phyloP scores from a whole-genome alignment of 2,888 invertebrate genomes.

The Protophormia terraenovae region DNA sequence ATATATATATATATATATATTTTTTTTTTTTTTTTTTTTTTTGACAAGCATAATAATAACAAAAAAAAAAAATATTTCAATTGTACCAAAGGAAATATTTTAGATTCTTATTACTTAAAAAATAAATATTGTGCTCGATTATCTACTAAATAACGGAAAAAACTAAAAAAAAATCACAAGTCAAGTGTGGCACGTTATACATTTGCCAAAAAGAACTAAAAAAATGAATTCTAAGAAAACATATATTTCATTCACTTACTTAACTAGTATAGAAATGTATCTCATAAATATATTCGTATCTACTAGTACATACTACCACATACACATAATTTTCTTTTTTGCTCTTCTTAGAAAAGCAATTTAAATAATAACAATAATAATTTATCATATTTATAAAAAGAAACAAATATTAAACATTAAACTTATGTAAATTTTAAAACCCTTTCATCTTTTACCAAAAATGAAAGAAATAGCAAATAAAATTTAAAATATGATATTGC shows the following conservation, averaged over 20 bases:
- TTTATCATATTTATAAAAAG: conserved; percentile 5
- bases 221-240: conserved; percentile 24
- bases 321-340: not conserved
- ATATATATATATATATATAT: too few relatives aligned
- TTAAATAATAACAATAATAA: conserved; percentile 15
- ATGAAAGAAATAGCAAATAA: not conserved
- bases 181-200: not conserved
- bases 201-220: conserved; percentile 19
- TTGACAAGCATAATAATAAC: not conserved
- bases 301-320: not conserved
- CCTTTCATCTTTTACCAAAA: not conserved
- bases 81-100: conserved; percentile 26
- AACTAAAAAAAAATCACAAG: not conserved
- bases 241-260: conserved; percentile 18
- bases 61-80: not conserved
- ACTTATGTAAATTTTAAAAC: not conserved
- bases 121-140: conserved; percentile 20
- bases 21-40: conserved; percentile 9
- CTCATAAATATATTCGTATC: conserved; percentile 2
- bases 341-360: conserved; percentile 23
- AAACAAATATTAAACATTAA: not conserved
- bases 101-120: conserved; percentile 21
- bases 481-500: not conserved
- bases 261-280: not conserved
- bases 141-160: not conserved